Evolutionary conservation across 2,113 vertebrate genomes (phyloP), one percentile per base, ranked within the genome.

Genomic region (Cottus gobio): DNA sequence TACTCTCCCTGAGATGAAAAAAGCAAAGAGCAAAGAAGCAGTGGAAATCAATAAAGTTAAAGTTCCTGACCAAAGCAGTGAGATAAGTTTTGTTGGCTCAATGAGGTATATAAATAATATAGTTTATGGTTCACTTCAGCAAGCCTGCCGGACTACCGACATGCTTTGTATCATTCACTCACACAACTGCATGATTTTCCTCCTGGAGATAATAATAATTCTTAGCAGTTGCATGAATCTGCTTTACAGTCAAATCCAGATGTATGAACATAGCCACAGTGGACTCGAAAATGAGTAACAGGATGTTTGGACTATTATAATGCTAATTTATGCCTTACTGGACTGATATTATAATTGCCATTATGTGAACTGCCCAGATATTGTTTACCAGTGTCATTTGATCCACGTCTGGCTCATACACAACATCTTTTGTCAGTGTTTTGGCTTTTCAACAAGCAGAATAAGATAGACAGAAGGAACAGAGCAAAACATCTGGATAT

Each of bases 71-170:
- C 48, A 85, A 75, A 90, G 87, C 83, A 73, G 12, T 71, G 70
- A n/a, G 12, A 52, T 68, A 60, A n/a, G 63, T 74, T 80, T 60
- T 69, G 28, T 60, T 88, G 85, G 87, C 92, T 79, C 54, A n/a
- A 78, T 50, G 8, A 11, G 26, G 54, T n/a, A n/a, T n/a, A n/a
- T n/a, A n/a, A n/a, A n/a, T 83, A 76, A 92, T 88, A 91, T 91
- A 71, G 80, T 80, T 88, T 72, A n/a, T 68, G 68, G 52, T 78
- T 75, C 46, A 72, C 31, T 72, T 87, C 34, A 75, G 67, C 48
- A 57, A 57, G 82, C 57, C 79, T 78, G 73, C 79, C 79, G 90
- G 75, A 84, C 50, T 28, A 58, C 66, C 74, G 70, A 77, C 79
- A 86, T 78, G 73, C 71, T 67, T 72, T 71, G 72, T 72, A 69